phyloP scores from a whole-genome alignment of 2,888 invertebrate genomes.

The Cacoxenus indagator region DNA sequence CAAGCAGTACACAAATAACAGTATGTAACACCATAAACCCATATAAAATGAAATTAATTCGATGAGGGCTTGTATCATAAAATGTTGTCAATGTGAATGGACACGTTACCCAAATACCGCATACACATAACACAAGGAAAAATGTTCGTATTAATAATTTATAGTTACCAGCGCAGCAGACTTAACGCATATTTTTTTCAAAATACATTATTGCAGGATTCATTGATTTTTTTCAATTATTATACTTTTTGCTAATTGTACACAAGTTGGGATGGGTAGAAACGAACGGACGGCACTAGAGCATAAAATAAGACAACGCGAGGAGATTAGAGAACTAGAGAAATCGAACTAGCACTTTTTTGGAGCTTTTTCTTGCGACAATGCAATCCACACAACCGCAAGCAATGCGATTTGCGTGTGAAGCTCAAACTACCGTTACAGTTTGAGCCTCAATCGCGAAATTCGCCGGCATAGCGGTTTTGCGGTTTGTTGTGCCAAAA shows the following conservation, averaged over 20 bases:
- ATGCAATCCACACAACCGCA: not conserved
- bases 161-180: slow-evolving; percentile 57
- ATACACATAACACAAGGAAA: slow-evolving; percentile 30
- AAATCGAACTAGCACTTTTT: not conserved
- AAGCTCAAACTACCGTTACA: not conserved
- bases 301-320: not conserved
- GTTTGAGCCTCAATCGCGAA: not conserved
- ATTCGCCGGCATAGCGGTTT: not conserved
- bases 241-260: not conserved
- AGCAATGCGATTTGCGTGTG: not conserved
- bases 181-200: slow-evolving; percentile 41
- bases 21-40: slow-evolving; percentile 13
- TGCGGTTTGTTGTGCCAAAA: not conserved
- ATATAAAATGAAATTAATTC: not conserved
- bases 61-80: not conserved
- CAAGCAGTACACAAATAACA: not conserved
- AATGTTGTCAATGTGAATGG: not conserved
- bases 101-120: not conserved
- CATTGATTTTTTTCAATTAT: not conserved
- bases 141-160: slow-evolving; percentile 37
- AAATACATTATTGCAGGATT: slow-evolving; percentile 26
- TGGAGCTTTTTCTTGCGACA: not conserved
- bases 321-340: not conserved
- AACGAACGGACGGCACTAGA: slow-evolving; percentile 12
- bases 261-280: not conserved